These are phyloP conservation scores for Acronicta aceris DNA, from an alignment of 2,888 invertebrate species.

Conservation along the genomic window DNA sequence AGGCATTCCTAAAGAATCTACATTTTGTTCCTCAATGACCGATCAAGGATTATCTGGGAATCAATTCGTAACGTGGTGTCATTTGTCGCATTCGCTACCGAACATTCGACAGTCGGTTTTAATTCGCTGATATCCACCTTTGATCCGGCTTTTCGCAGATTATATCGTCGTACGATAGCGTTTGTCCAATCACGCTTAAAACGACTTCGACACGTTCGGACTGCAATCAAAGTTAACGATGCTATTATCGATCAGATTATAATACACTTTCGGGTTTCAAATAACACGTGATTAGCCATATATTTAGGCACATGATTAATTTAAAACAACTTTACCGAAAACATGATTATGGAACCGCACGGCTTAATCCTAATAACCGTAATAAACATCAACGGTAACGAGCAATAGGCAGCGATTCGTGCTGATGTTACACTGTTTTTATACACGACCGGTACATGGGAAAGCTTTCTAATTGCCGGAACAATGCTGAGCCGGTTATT, in stretches of 20 bases:
- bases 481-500: slow-evolving; percentile 89
- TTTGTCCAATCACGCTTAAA: slow-evolving; percentile 52
- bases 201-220: slow-evolving; percentile 36
- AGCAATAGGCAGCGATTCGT: slow-evolving; percentile 89
- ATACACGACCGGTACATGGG: slow-evolving; percentile 89
- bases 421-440: slow-evolving; percentile 89
- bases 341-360: slow-evolving; percentile 82
- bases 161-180: slow-evolving; percentile 68
- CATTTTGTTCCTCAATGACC: slow-evolving; percentile 48
- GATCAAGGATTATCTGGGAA: slow-evolving; percentile 68
- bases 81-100: slow-evolving; percentile 71
- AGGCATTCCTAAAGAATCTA: slow-evolving; percentile 26
- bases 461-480: slow-evolving; percentile 90
- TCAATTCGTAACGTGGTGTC: slow-evolving; percentile 72
- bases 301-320: slow-evolving; percentile 67
- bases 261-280: slow-evolving; percentile 24
- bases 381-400: slow-evolving; percentile 89
- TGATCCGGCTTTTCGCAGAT: slow-evolving; percentile 74
- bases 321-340: slow-evolving; percentile 80
- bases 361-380: slow-evolving; percentile 88
- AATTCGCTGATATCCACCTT: slow-evolving; percentile 72
- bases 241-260: slow-evolving; percentile 32
- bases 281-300: slow-evolving; percentile 37
- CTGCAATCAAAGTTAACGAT: slow-evolving; percentile 43
- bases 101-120: slow-evolving; percentile 75